Base-by-base conservation (phyloP, 2,888 invertebrate species). In the Harpalus rubripes region DNA sequence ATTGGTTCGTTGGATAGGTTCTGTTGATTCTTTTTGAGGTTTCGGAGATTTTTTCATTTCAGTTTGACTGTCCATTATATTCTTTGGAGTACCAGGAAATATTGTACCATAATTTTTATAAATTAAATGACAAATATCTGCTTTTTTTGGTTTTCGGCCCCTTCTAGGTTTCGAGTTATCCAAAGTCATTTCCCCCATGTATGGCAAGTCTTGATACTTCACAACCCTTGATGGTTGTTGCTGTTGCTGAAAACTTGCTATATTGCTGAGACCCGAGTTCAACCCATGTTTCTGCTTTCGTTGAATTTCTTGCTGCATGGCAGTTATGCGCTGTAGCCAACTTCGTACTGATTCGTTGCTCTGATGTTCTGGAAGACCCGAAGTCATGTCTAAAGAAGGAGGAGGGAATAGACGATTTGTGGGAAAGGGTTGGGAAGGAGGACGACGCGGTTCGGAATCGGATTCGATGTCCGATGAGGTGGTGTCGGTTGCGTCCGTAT, bases 101-200 rank as follows among this genome's bases (percentile, higher is more conserved):
- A 97, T 96, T 0, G 96, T 97, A 2, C 97, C 97, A 89, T 97
- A 97, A 90, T 97, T 97, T 90, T 97, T 97, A 89, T 97, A 97
- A 87, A 97, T 97, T 63, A 97, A 92, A 89, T 97, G 97, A 87
- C 97, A 97, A 87, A 98, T 98, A 89, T 97, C 97, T 0, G 97
- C 97, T 90, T 98, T 97, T 89, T 97, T 97, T 0, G 97, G 98
- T 89, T 98, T 98, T 16, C 97, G 92, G 0, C 97, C 97, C 86
- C 98, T 93, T 56, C 97, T 92, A 0, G 97, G 97, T 88, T 97
- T 96, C 12, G 96, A 96, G 90, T 97, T 96, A 89, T 97, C 97
- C 82, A 97, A 91, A 0, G 97, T 97, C 93, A 97, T 97, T 90
- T 97, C 97, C 0, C 97, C 97, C 97, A 97, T 97, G 91, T 97